phyloP scores from a whole-genome alignment of 2,797 vertebrate species.

The Melanotaenia parkinsoni region DNA sequence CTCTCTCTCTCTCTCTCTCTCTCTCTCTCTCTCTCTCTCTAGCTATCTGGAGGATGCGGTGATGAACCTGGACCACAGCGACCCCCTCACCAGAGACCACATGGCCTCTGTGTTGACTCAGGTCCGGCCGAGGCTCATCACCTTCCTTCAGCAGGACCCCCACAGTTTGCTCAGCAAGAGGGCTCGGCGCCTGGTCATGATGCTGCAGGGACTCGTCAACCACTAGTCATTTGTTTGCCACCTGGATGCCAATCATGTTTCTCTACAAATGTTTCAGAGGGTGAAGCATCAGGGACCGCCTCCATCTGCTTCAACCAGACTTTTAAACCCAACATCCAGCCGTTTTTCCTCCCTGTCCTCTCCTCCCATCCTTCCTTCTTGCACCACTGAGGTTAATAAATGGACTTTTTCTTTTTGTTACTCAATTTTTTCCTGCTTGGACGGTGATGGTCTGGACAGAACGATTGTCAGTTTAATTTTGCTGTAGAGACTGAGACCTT shows the following conservation, averaged over 20 bases:
- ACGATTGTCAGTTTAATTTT: constrained; percentile 19
- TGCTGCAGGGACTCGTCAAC: constrained; percentile 93
- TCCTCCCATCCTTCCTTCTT: constrained; percentile 6
- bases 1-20: background rate
- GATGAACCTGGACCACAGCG: constrained; percentile 95
- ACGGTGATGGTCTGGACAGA: constrained; percentile 22
- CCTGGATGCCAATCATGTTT: background rate
- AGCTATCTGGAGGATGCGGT: constrained; percentile 97
- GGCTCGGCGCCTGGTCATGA: constrained; percentile 94
- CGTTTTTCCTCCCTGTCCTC: background rate
- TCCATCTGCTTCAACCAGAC: constrained; percentile 2
- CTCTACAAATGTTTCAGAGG: constrained; percentile 10
- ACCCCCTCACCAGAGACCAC: constrained; percentile 97
- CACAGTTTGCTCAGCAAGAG: constrained; percentile 89
- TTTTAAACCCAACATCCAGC: background rate
- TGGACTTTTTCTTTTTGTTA: constrained; percentile 23
- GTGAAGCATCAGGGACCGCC: constrained; percentile 19
- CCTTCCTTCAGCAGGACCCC: constrained; percentile 93
- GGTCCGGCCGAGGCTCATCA: constrained; percentile 92
- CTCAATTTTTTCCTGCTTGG: background rate
- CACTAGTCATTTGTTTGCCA: constrained; percentile 69
- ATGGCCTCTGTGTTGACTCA: constrained; percentile 95
- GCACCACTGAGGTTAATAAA: constrained; percentile 21
- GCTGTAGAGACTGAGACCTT: constrained; percentile 34
- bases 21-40: background rate